Base-by-base conservation (phyloP, 2,888 invertebrate genomes). In the Ochropleura leucogaster region DNA sequence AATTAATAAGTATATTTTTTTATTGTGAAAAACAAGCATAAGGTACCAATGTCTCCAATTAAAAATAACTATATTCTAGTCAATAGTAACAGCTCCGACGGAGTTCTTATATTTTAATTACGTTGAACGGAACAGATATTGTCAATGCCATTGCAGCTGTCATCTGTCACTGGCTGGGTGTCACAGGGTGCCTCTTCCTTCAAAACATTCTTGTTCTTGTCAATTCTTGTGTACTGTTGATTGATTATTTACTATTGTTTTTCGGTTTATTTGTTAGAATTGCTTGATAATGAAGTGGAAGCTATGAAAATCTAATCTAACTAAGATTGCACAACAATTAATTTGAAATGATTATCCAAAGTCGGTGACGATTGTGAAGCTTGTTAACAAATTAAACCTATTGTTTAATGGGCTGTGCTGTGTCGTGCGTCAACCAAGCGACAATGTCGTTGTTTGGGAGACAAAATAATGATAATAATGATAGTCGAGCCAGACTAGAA, bases 341-440 rank as follows among this genome's bases (percentile, higher is more conserved):
- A 73, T 83, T 79, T 84, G 86, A 80, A 86, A 92, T 92, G 93
- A 84, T 83, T 83, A 68, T 82, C 42, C 83, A 69, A 73, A 80
- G 72, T 72, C 88, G 90, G 92, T 92, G 92, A 91, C 90, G 86
- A 85, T 84, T 81, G 81, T 77, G 77, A 80, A 87, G 79, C 73
- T 78, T 77, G 77, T 77, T 71, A 80, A 80, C 80, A 74, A 80
- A 77, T 72, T 72, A 68, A 68, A 80, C 84, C 88, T 80, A 72
- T 86, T 84, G 75, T 93, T 95, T 94, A 89, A 96, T 96, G 96
- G 96, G 96, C 94, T 96, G 96, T 92, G 93, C 92, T 79, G 93
- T 94, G 89, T 95, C 96, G 79, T 94, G 94, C 85, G 88, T 95
- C 66, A 90, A 93, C 86, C 92, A 89, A 87, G 90, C 92, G 87